These are phyloP conservation scores for Paedocypris micromegethes DNA, from an alignment of 2,797 vertebrate species.

Conservation along the genomic window DNA sequence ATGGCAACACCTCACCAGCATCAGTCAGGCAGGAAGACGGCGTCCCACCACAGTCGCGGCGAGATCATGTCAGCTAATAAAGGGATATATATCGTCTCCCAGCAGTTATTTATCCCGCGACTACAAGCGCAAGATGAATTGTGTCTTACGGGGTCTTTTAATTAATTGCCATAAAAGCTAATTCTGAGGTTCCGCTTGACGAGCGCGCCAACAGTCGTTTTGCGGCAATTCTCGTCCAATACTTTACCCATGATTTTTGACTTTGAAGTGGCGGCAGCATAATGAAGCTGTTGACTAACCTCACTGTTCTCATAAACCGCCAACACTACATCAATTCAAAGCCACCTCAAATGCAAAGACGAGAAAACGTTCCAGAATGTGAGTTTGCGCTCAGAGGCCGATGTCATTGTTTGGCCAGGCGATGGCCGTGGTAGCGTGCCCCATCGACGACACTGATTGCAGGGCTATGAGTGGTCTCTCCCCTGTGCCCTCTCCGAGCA, in stretches of 20 bases:
- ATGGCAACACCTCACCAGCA: constrained; percentile 66
- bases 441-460: constrained; percentile 76
- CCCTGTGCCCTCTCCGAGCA: constrained; percentile 80
- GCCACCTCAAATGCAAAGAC: background rate
- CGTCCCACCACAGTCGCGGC: constrained; percentile 66
- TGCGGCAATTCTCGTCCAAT: constrained; percentile 77
- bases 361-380: background rate
- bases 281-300: constrained; percentile 67
- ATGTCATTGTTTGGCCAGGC: constrained; percentile 62
- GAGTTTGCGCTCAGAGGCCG: constrained; percentile 30
- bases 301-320: too few species aligned
- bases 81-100: constrained; percentile 77
- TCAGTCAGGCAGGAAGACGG: constrained; percentile 69
- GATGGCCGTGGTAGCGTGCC: constrained; percentile 66
- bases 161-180: constrained; percentile 82
- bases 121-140: constrained; percentile 79
- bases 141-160: constrained; percentile 73
- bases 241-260: constrained; percentile 73
- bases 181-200: constrained; percentile 67
- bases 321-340: constrained; percentile 14
- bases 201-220: constrained; percentile 73
- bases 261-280: constrained; percentile 68
- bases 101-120: constrained; percentile 75
- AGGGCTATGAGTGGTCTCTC: constrained; percentile 79
- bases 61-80: constrained; percentile 79